Evolutionary conservation across 35 echinoderm and acorn worm species (phyloP).

Genomic region (Apostichopus californicus): DNA sequence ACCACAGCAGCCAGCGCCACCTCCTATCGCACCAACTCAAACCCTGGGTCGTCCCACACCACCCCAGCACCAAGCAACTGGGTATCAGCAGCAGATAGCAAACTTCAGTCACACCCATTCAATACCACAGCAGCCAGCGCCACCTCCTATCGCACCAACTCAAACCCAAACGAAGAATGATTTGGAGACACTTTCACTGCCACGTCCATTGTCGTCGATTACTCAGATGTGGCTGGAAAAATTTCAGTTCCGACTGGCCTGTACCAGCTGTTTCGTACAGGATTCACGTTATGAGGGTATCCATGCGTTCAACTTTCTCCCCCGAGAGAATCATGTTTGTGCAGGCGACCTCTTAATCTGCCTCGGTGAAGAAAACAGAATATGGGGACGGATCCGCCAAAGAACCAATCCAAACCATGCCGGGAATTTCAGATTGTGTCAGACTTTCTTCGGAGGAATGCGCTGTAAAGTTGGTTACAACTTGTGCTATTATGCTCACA

Average conservation of each 20-base stretch:
- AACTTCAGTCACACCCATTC: background rate
- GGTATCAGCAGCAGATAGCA: background rate
- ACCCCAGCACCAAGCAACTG: background rate
- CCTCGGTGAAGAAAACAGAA: background rate
- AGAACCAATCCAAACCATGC: background rate
- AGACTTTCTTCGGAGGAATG: slow-evolving; percentile 49
- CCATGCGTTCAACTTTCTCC: slow-evolving; percentile 39
- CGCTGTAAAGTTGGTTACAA: slow-evolving; percentile 63
- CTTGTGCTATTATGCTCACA: slow-evolving; percentile 73
- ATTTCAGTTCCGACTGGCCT: slow-evolving; percentile 64
- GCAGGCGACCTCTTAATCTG: slow-evolving; percentile 69
- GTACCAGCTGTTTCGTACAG: slow-evolving; percentile 60
- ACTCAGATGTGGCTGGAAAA: slow-evolving; percentile 58
- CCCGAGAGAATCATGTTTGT: slow-evolving; percentile 56
- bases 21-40: too few species aligned
- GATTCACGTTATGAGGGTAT: slow-evolving; percentile 54
- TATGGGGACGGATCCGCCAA: slow-evolving; percentile 6
- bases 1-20: too few species aligned
- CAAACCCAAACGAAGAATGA: background rate
- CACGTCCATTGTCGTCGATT: slow-evolving; percentile 2
- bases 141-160: background rate
- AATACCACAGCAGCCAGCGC: background rate
- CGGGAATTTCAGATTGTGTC: slow-evolving; percentile 52
- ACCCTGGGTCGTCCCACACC: too few species aligned
- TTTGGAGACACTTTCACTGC: background rate